Base-by-base conservation (phyloP, 1,140 invertebrate genomes). In the Zaprionus ornatus region DNA sequence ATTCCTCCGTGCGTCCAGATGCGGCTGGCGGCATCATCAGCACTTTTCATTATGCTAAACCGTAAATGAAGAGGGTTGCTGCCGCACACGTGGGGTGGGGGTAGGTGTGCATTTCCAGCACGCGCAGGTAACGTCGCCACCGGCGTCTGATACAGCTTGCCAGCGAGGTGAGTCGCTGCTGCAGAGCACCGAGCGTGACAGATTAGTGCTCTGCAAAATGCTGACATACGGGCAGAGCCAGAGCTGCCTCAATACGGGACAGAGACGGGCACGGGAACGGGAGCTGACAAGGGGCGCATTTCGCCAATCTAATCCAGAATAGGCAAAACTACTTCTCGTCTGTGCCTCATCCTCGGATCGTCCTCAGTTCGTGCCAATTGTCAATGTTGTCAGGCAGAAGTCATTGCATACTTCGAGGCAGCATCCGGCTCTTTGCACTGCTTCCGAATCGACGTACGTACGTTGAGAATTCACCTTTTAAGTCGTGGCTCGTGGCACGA, bases 31-130 rank as follows among this genome's bases (percentile, higher is more conserved):
- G 56, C 70, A 70, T 83, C 80, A 83, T 85, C 80, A 81, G 78
- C 85, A 85, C 78, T 90, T 90, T 90, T 90, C 84, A 88, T 90
- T 87, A 87, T 87, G 84, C 84, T 88, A 87, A 87, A 84, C 84
- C 84, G 74, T 88, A 87, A 87, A 87, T 87, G 84, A 88, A 88
- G 84, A 88, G 84, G 84, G 84, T 88, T 88, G 84, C 50, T 62
- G 4, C 21, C 37, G n/a, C n/a, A 15, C 13, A 21, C 15, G 9
- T 52, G 25, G 27, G 29, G 40, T 12, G 57, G 60, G 52, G 64
- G 54, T 67, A 57, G 65, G 80, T 79, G 66, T 60, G 65, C 62
- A 55, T 63, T 66, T 67, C 29, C 62, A 64, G 52, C 56, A 35
- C 50, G 69, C 62, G 40, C 83, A 86, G 83, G 83, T 86, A 80